Conservation (phyloP, 1,140 invertebrate species). For the Teleogryllus occipitalis region DNA sequence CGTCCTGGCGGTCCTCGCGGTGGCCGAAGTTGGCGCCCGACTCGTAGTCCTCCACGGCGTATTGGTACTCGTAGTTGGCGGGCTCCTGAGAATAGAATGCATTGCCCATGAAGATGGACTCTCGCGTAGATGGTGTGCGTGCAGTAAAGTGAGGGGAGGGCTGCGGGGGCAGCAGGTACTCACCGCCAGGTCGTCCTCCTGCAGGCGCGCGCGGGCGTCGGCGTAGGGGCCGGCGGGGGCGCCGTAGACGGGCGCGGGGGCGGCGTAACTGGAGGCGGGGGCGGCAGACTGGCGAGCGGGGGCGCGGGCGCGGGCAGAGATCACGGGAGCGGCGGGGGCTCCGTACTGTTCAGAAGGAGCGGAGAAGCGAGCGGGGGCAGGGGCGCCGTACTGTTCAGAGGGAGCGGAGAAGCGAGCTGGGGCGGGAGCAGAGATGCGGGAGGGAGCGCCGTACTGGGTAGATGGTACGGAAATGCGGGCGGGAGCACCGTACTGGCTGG, state of each 20-base stretch:
- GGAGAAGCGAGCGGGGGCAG: not conserved
- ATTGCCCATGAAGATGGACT: not conserved
- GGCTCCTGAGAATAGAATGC: conserved; percentile 41
- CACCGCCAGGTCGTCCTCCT: not conserved
- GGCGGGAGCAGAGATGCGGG: too few relatives aligned
- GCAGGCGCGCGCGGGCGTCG: not conserved
- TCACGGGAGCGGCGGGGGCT: too few relatives aligned
- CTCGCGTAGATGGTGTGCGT: too few relatives aligned
- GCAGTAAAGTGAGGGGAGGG: not conserved
- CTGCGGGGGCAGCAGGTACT: not conserved
- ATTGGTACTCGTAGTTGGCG: conserved; percentile 77
- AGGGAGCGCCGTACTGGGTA: too few relatives aligned
- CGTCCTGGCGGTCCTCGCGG: conserved; percentile 65
- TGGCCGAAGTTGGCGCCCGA: conserved; percentile 69
- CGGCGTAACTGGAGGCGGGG: too few relatives aligned
- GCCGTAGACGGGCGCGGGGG: not conserved
- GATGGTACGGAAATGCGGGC: too few relatives aligned
- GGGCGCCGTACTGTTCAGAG: too few relatives aligned
- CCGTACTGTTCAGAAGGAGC: not conserved
- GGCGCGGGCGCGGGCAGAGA: too few relatives aligned
- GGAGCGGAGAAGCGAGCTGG: too few relatives aligned
- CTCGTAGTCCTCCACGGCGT: conserved; percentile 69
- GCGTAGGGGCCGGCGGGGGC: too few relatives aligned
- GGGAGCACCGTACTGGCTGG: not conserved
- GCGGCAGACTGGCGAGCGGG: too few relatives aligned